Conservation (phyloP, 2,113 vertebrate genomes). For the Ellobius talpinus region DNA sequence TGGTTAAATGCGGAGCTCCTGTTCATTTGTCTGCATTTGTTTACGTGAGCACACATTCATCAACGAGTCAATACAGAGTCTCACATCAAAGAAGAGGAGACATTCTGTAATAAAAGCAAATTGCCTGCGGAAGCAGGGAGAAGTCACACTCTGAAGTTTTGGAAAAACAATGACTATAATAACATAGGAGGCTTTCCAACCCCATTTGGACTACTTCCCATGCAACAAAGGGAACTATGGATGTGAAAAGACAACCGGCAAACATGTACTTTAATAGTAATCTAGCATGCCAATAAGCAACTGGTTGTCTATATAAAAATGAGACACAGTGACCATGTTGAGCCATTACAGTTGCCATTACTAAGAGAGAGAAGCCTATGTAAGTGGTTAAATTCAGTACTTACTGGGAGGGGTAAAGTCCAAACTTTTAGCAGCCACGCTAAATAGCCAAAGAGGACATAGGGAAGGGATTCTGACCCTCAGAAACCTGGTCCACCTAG, state of each 20-base stretch:
- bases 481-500: not conserved
- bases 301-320: not conserved
- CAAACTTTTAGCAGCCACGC: not conserved
- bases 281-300: not conserved
- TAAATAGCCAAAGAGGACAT: not conserved
- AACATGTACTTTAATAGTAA: conserved; percentile 29
- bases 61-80: conserved; percentile 22
- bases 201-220: not conserved
- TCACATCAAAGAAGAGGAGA: conserved; percentile 33
- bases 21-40: conserved; percentile 42
- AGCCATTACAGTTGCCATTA: not conserved
- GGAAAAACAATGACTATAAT: conserved; percentile 7
- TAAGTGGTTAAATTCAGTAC: not conserved
- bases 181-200: not conserved
- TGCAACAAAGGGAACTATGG: not conserved
- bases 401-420: not conserved
- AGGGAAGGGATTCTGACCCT: not conserved
- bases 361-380: conserved; percentile 9
- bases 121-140: not conserved
- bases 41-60: conserved; percentile 16
- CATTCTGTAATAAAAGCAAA: conserved; percentile 48
- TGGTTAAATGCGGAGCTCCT: not conserved
- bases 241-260: conserved; percentile 12
- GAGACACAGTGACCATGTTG: not conserved
- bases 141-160: conserved; percentile 6